Base-by-base conservation (phyloP, 2,888 invertebrate species). In the Psococerastis gibbosa region DNA sequence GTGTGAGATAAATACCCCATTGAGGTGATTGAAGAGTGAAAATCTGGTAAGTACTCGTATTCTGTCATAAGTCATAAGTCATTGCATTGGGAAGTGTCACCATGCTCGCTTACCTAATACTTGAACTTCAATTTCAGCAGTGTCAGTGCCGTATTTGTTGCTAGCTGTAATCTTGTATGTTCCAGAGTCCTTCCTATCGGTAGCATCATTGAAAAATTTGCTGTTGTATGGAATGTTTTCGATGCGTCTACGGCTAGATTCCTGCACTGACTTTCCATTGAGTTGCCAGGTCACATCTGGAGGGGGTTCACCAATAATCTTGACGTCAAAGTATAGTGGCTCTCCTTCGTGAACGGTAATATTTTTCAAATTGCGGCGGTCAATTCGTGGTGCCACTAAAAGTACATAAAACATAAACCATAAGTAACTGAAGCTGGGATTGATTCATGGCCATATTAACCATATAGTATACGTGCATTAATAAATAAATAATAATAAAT, bases 321-420 rank as follows among this genome's bases (percentile, higher is more conserved):
- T 85, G 17, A 91, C 80, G 62, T 94, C 91, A 54, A 88, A 73
- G 43, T 78, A 70, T 58, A 92, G 81, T 13, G 83, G 82, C 61
- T 94, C 92, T 43, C 89, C 89, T 56, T 87, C 88, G 56, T 82
- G 89, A 11, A 97, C 77, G 49, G 80, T 84, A 53, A 94, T 71
- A 45, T 82, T 77, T 45, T 79, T 78, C 48, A 95, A 69, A 62
- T 84, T 85, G 54, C 79, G 80, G 15, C 92, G 75, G 61, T 95
- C 92, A 64, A 97, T 97, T 68, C 84, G 88, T 1, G 98, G 98
- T 49, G 94, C 82, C 68, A 94, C 91, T 91, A 63, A 20, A 64
- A 58, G 42, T 41, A 38, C n/a, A 16, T 42, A 13, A 23, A 11
- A 15, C 8, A 45, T 35, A 47, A 27, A 8, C 38, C 32, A 3